These are phyloP conservation scores for Drosophila punjabiensis DNA, from an alignment of 1,140 invertebrate genomes.

Conservation along the genomic window DNA sequence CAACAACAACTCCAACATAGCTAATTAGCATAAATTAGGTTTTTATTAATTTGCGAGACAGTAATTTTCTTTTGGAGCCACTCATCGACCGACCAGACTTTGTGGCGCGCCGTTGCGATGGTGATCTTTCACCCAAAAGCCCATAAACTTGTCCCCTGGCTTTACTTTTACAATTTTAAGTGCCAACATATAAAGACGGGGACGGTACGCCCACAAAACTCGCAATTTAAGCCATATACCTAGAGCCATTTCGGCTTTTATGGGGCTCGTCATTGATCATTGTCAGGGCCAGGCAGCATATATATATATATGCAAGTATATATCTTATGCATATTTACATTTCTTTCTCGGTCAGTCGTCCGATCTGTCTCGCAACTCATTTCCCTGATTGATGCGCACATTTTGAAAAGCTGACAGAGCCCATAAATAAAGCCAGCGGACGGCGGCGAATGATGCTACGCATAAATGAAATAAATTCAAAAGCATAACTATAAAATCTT, in stretches of 20 bases:
- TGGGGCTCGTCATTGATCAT: conserved; percentile 68
- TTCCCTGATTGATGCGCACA: conserved; percentile 78
- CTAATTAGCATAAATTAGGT: conserved; percentile 82
- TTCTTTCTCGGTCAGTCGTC: conserved; percentile 69
- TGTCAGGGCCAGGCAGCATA: conserved; percentile 52
- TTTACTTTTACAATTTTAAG: conserved; percentile 66
- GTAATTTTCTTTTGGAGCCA: conserved; percentile 75
- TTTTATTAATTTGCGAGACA: conserved; percentile 83
- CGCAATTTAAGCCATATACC: conserved; percentile 26
- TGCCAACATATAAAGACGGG: conserved; percentile 40
- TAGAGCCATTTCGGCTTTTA: conserved; percentile 21
- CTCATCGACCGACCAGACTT: conserved; percentile 65
- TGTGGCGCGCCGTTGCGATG: conserved; percentile 58
- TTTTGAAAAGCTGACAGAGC: conserved; percentile 71
- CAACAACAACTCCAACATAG: conserved; percentile 38
- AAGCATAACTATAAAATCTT: conserved; percentile 79
- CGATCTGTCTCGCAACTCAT: conserved; percentile 73
- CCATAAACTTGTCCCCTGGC: conserved; percentile 61
- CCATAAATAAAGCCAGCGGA: conserved; percentile 65
- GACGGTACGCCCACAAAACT: conserved; percentile 55
- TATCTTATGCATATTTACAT: conserved; percentile 70
- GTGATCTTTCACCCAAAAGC: conserved; percentile 68
- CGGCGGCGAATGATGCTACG: conserved; percentile 60
- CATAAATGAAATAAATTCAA: conserved; percentile 78
- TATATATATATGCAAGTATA: background rate